phyloP scores from a whole-genome alignment of 2,797 vertebrate species.

The Gadopsis bispinosus region DNA sequence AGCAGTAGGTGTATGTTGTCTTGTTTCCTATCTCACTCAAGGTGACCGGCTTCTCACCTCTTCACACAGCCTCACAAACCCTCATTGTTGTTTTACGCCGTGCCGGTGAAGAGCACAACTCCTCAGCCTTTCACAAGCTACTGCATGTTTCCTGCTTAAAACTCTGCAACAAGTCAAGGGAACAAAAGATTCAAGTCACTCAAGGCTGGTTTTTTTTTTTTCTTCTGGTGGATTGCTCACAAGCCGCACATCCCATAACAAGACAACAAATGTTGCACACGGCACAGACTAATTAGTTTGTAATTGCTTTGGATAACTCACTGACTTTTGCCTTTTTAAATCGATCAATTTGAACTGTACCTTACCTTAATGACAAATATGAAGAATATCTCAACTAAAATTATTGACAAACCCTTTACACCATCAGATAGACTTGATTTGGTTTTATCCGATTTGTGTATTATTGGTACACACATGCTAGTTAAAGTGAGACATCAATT shows the following conservation, averaged over 20 bases:
- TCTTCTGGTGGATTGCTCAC: neutral
- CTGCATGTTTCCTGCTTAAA: neutral
- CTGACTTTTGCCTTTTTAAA: neutral
- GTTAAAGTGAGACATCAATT: slow-evolving; percentile 54
- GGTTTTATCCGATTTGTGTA: slow-evolving; percentile 46
- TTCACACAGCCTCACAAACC: slow-evolving; percentile 35
- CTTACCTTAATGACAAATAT: slow-evolving; percentile 27
- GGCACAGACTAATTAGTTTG: neutral
- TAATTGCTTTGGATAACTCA: slow-evolving; percentile 25
- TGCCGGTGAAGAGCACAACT: slow-evolving; percentile 20
- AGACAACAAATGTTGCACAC: neutral
- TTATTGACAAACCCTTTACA: slow-evolving; percentile 60
- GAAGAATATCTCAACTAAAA: slow-evolving; percentile 28
- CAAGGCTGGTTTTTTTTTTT: neutral
- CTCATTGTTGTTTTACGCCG: slow-evolving; percentile 29
- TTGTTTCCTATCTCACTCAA: slow-evolving; percentile 57
- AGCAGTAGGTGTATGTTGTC: slow-evolving; percentile 59
- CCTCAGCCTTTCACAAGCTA: neutral
- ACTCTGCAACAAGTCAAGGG: neutral
- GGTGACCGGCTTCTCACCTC: slow-evolving; percentile 54
- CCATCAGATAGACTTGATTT: slow-evolving; percentile 48
- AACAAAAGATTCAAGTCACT: neutral
- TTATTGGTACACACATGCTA: slow-evolving; percentile 43
- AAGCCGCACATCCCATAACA: neutral
- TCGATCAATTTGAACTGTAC: slow-evolving; percentile 9